phyloP scores from a whole-genome alignment of 2,888 invertebrate species.

The Pachliopta kotzebuea region DNA sequence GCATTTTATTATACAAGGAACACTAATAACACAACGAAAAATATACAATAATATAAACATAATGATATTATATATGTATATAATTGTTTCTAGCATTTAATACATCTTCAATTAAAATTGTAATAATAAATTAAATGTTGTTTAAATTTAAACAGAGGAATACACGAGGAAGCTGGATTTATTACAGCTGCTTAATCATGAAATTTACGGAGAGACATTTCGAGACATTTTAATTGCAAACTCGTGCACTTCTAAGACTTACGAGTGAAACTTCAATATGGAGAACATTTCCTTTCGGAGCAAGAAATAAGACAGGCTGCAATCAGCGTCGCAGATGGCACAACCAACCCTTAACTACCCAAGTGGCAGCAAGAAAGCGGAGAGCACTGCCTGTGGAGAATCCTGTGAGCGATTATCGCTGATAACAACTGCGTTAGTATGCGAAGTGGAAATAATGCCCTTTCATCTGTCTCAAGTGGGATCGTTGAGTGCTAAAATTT shows the following conservation, averaged over 20 bases:
- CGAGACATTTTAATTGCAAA: neutral
- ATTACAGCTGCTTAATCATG: neutral
- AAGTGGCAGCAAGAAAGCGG: slow-evolving; percentile 38
- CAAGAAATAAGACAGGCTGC: slow-evolving; percentile 34
- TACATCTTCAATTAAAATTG: too few relatives aligned
- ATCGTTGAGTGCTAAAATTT: slow-evolving; percentile 29
- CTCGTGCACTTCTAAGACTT: neutral
- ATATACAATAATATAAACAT: too few relatives aligned
- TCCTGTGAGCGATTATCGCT: slow-evolving; percentile 42
- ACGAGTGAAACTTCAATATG: neutral
- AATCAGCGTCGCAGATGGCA: slow-evolving; percentile 44
- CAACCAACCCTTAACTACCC: slow-evolving; percentile 39
- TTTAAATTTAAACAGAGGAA: neutral
- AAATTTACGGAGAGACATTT: neutral
- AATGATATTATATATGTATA: too few relatives aligned
- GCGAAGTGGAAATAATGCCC: slow-evolving; percentile 38
- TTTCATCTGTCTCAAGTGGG: slow-evolving; percentile 37
- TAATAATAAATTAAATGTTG: too few relatives aligned
- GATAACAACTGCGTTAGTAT: slow-evolving; percentile 41
- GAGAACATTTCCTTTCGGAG: neutral
- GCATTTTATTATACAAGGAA: too few relatives aligned
- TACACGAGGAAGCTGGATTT: neutral
- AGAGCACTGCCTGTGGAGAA: slow-evolving; percentile 37
- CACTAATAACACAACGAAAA: too few relatives aligned
- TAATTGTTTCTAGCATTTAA: too few relatives aligned